A percentile compares a stretch with the other conserved stretches of the same genome.
Conservation (phyloP, 2,797 vertebrate genomes). For the Rhabdomys pumilio region DNA sequence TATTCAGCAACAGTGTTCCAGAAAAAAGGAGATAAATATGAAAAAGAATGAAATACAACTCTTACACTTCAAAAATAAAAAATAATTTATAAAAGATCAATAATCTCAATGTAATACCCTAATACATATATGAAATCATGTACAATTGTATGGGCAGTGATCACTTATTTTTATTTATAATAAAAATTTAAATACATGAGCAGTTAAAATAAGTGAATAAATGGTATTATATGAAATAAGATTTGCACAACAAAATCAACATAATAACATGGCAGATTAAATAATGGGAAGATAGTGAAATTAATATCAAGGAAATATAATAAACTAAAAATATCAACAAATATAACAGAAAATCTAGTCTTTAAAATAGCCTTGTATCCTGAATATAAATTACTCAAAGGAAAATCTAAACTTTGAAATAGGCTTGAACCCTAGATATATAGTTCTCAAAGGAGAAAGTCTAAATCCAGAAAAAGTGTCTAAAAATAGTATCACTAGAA, state of each 20-base stretch:
- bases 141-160: not conserved
- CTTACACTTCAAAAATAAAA: not conserved
- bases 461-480: not conserved
- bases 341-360: not conserved
- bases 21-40: not conserved
- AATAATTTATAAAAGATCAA: not conserved
- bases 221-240: not conserved
- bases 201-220: not conserved
- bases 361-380: not conserved
- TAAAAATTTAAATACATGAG: not conserved
- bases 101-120: not conserved
- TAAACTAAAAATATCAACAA: not conserved
- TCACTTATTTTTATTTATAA: not conserved
- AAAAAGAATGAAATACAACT: not conserved
- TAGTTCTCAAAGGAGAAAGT: not conserved
- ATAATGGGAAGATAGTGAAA: not conserved
- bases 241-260: not conserved
- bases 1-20: not conserved
- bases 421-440: not conserved
- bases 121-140: not conserved
- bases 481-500: not conserved
- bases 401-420: not conserved
- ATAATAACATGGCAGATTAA: not conserved
- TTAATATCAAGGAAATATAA: not conserved
- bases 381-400: not conserved